Base-by-base conservation (phyloP, 2,113 vertebrate species). In the Paedocypris sp. region DNA sequence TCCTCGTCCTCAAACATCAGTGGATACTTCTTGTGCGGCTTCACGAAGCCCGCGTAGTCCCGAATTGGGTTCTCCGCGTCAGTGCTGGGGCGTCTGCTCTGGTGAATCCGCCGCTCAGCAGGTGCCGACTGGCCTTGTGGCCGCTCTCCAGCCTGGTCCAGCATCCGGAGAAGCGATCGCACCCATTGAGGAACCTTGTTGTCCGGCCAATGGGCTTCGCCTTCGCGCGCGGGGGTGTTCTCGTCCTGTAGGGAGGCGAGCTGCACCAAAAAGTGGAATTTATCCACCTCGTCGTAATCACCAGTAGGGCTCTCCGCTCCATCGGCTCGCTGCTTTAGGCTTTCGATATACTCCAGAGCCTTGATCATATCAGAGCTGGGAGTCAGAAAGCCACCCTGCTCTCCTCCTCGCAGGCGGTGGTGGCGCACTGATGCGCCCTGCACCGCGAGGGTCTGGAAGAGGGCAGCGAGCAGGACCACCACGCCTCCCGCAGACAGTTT, bases 311-410 rank as follows among this genome's bases (percentile, higher is more conserved):
- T 87, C 13, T 83, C 85, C 39, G 83, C 64, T 2, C 68, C 88
- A 71, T 85, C 89, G 61, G 88, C 87, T 79, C 92, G 85, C 69
- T 94, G 90, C 65, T 86, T 89, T 64, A 98, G 89, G 53, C 88
- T 94, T 72, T 98, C 94, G 12, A 98, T 93, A 81, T 97, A 98
- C 73, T 96, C 90, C 82, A 98, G 80, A 50, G 95, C 95, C 82
- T 91, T 94, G 72, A 96, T 85, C 92, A 98, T 92, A 48, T 98
- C 92, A 0, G 93, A 87, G 49, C 86, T 91, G 36, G 91, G 89
- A 53, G 86, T 63, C 7, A 80, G 85, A 28, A 87, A 89, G 32
- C 81, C 79, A 46, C 79, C 88, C 74, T 86, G 87, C 68, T 91
- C 89, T 54, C 88, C 90, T 62, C 89, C 91, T 62, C 90, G 86